Percentiles rank a stretch among this genome's conserved stretches.
phyloP scores from a whole-genome alignment of 2,797 vertebrate genomes.

The Chelidonichthys spinosus region DNA sequence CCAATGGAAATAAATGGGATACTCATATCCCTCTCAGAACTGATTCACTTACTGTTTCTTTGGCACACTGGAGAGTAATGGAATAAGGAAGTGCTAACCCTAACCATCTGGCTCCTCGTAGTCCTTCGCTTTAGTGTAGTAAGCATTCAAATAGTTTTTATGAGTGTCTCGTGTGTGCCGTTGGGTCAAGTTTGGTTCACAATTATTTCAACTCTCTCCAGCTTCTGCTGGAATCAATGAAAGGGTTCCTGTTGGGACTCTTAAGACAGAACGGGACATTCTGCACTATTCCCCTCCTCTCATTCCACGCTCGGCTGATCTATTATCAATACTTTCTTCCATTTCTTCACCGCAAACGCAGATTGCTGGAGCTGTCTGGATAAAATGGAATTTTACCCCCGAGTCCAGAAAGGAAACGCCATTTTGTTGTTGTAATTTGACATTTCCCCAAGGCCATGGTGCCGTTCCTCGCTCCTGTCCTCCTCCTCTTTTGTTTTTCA shows the following conservation, averaged over 20 bases:
- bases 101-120: conserved; percentile 39
- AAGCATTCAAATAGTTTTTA: conserved; percentile 53
- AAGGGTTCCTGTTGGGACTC: conserved; percentile 42
- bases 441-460: conserved; percentile 42
- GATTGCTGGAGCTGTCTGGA: conserved; percentile 34
- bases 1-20: conserved; percentile 28
- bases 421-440: conserved; percentile 60
- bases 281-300: conserved; percentile 51
- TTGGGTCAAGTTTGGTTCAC: conserved; percentile 55
- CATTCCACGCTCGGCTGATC: conserved; percentile 47
- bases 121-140: conserved; percentile 34
- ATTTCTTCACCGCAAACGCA: conserved; percentile 42
- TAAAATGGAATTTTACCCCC: conserved; percentile 46
- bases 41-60: background rate
- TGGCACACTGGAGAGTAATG: conserved; percentile 17
- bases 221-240: conserved; percentile 48
- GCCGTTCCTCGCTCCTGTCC: conserved; percentile 7
- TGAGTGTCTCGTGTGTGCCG: conserved; percentile 46
- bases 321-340: conserved; percentile 57
- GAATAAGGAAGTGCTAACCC: conserved; percentile 40
- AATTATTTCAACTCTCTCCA: conserved; percentile 59
- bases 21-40: conserved; percentile 23
- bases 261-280: conserved; percentile 59
- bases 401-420: conserved; percentile 40
- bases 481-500: conserved; percentile 15